Conservation (phyloP, 2,797 vertebrate genomes). For the Hydrolagus colliei region DNA sequence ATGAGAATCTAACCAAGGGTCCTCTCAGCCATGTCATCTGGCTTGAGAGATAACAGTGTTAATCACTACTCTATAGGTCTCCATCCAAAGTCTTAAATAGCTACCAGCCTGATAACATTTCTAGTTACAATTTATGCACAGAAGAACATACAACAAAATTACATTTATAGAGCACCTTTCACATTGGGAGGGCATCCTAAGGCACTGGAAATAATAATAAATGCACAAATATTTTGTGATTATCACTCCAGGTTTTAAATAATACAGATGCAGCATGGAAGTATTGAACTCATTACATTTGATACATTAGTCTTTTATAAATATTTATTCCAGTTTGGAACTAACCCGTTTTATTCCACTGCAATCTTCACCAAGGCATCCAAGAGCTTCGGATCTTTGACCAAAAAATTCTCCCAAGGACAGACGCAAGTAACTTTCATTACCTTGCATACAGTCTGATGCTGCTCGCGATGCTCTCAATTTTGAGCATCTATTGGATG, state of each 20-base stretch:
- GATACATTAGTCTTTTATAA: background rate
- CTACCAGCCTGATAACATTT: background rate
- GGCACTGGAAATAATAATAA: background rate
- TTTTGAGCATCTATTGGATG: slow-evolving; percentile 55
- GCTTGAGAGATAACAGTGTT: too few species aligned
- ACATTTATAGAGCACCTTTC: too few species aligned
- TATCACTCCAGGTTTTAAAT: background rate
- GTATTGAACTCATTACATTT: background rate
- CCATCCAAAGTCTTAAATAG: too few species aligned
- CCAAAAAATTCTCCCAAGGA: slow-evolving; percentile 88
- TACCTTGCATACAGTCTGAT: slow-evolving; percentile 59
- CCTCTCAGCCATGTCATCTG: too few species aligned
- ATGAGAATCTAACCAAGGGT: too few species aligned
- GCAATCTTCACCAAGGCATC: slow-evolving; percentile 68
- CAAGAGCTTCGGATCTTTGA: slow-evolving; percentile 88
- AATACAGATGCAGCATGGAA: background rate
- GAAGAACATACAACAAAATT: too few species aligned
- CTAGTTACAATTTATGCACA: background rate
- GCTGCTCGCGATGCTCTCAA: slow-evolving; percentile 65
- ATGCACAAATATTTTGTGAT: background rate
- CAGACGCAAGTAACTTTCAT: slow-evolving; percentile 79
- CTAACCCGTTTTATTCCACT: slow-evolving; percentile 76
- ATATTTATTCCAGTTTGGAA: slow-evolving; percentile 18
- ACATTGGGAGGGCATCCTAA: too few species aligned
- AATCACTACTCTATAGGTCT: too few species aligned